Evolutionary conservation across 2,797 vertebrate species (phyloP), one percentile per base, ranked within the genome.

Genomic region (Melanotaenia nigrans): DNA sequence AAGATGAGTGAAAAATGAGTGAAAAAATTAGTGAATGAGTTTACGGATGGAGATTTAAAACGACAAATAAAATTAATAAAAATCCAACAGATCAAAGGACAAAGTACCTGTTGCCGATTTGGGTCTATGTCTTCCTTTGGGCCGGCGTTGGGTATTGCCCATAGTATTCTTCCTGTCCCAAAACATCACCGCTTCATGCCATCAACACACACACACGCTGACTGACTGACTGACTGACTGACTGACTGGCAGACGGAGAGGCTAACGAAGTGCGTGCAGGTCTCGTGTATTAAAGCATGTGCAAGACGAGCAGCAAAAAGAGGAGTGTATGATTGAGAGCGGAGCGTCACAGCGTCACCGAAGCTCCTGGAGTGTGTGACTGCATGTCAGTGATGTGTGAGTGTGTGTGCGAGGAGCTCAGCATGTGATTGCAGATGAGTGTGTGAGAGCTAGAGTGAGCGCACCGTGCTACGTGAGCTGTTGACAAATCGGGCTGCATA

Each of bases 131-230:
- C 93, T 92, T 79, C 93, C 93, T 92, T 95, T 95, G 80, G 92
- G 89, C 85, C 92, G 92, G 20, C 93, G 91, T 57, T 94, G 94
- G 91, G 93, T 92, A 90, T 94, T 94, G 76, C 93, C 94, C 92
- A 92, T 92, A 85, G 85, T 92, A 62, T 91, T 94, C 84, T 95
- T 94, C 90, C 91, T 94, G 92, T 95, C 94, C 94, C 94, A 95
- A 86, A 95, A 95, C 94, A 95, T 95, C 93, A 93, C 93, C 90
- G 89, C 88, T 82, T 94, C 92, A 91, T 91, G 88, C 90, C 90
- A 90, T 79, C 73, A 68, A 67, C 87, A 86, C 87, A 25, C 24
- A 25, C 24, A 25, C 24, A 25, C 24, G 1, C 1, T 25, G 25
- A 25, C 25, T 25, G 25, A 25, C 25, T 25, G 25, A 25, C 2